Conservation (phyloP, 2,888 invertebrate genomes). For the Melolontha melolontha region DNA sequence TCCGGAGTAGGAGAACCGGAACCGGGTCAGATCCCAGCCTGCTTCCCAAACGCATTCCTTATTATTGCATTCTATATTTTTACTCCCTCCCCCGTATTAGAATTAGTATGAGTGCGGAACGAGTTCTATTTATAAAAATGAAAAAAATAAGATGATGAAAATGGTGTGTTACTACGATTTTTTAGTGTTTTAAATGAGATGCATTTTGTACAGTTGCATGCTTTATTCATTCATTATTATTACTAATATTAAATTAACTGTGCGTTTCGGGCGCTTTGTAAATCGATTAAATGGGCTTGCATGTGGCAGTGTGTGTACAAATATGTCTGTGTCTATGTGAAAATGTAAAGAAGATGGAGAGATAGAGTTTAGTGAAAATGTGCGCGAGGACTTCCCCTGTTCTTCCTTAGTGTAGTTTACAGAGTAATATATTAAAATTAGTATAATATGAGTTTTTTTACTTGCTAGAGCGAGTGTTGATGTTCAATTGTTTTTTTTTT, state of each 20-base stretch:
- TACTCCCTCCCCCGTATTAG: constrained; percentile 52
- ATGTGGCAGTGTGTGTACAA: constrained; percentile 42
- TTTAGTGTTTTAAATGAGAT: constrained; percentile 63
- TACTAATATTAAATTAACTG: constrained; percentile 54
- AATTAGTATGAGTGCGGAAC: constrained; percentile 50
- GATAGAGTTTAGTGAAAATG: constrained; percentile 18
- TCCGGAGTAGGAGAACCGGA: constrained; percentile 16
- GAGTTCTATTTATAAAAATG: constrained; percentile 42
- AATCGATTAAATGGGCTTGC: constrained; percentile 54
- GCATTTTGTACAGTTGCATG: constrained; percentile 66
- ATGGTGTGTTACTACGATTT: constrained; percentile 50
- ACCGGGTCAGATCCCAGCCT: constrained; percentile 32
- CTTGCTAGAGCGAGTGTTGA: constrained; percentile 60
- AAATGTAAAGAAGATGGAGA: constrained; percentile 15
- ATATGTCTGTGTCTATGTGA: constrained; percentile 38
- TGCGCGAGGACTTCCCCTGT: constrained; percentile 46
- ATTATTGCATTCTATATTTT: constrained; percentile 63
- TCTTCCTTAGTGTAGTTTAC: constrained; percentile 58
- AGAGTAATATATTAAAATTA: constrained; percentile 62
- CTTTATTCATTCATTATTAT: constrained; percentile 61
- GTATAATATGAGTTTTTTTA: constrained; percentile 49
- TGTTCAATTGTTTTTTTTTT: constrained; percentile 48
- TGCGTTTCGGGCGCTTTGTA: constrained; percentile 52
- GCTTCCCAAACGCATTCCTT: constrained; percentile 60
- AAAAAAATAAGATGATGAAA: constrained; percentile 37